Percentiles rank a stretch among this genome's conserved stretches.
Evolutionary conservation across 2,797 vertebrate genomes (phyloP).

Genomic region (Lycodopsis pacificus): DNA sequence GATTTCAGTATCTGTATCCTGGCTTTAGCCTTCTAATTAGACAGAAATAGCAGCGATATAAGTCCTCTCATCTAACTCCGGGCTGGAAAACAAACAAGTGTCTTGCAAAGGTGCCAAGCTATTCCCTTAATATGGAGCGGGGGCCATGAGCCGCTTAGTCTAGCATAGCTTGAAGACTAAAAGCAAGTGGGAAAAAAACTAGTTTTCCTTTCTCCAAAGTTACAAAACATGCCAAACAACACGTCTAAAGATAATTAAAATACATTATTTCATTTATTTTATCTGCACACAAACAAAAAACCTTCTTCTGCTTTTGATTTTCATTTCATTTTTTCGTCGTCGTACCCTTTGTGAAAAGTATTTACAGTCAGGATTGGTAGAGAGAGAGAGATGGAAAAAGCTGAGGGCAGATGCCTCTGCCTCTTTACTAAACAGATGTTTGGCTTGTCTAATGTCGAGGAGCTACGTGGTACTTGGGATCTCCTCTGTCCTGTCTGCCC

Average conservation of each 20-base stretch:
- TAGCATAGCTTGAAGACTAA: background rate
- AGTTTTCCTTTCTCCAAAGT: background rate
- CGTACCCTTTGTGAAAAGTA: background rate
- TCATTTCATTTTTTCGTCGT: background rate
- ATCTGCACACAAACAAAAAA: background rate
- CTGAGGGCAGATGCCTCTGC: background rate
- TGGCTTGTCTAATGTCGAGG: slow-evolving; percentile 41
- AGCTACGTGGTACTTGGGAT: slow-evolving; percentile 52
- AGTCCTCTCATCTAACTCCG: background rate
- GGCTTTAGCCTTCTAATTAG: background rate
- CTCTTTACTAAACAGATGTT: slow-evolving; percentile 54
- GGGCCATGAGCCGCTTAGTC: too few relatives aligned
- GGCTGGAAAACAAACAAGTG: background rate
- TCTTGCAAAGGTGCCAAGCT: too few relatives aligned
- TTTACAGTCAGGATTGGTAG: background rate
- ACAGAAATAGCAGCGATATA: background rate
- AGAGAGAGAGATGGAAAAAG: background rate
- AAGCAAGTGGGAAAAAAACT: too few relatives aligned
- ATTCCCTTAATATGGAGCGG: background rate
- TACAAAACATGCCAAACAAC: background rate
- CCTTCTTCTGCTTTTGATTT: background rate
- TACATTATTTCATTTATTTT: background rate
- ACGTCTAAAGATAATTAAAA: background rate
- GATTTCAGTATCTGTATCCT: background rate
- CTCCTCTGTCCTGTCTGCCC: slow-evolving; percentile 56